Conservation (phyloP, 2,113 vertebrate species). For the Isurus oxyrinchus region DNA sequence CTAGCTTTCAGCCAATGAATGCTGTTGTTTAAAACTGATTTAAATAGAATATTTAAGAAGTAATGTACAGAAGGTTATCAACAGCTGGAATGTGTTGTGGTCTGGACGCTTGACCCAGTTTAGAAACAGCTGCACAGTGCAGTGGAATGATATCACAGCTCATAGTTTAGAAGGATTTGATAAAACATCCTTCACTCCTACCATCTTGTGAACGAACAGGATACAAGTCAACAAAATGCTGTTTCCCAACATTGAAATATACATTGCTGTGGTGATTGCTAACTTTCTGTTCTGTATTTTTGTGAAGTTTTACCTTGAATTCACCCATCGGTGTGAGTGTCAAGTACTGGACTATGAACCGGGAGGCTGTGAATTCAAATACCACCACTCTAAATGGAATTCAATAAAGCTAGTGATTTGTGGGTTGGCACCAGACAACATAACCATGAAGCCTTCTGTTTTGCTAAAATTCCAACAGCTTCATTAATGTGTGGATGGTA, state of each 20-base stretch:
- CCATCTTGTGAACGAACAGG: background rate
- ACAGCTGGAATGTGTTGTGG: background rate
- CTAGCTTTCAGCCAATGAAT: background rate
- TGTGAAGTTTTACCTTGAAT: background rate
- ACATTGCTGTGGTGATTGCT: background rate
- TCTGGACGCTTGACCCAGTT: background rate
- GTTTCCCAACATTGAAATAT: background rate
- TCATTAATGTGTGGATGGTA: no score
- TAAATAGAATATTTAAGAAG: background rate
- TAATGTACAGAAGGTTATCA: background rate
- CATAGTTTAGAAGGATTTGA: background rate
- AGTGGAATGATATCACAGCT: background rate
- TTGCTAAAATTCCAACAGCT: no score
- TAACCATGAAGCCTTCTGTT: no score
- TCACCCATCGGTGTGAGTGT: background rate
- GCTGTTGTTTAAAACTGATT: background rate
- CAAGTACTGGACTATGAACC: no score
- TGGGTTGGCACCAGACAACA: no score
- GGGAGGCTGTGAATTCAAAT: no score
- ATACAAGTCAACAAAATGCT: background rate
- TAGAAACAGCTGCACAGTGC: background rate
- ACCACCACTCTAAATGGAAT: no score
- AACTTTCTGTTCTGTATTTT: background rate
- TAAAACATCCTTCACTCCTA: background rate
- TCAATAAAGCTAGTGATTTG: no score